Evolutionary conservation across 2,113 vertebrate species (phyloP), one percentile per base, ranked within the genome.

Genomic region (Ornithorhynchus anatinus): DNA sequence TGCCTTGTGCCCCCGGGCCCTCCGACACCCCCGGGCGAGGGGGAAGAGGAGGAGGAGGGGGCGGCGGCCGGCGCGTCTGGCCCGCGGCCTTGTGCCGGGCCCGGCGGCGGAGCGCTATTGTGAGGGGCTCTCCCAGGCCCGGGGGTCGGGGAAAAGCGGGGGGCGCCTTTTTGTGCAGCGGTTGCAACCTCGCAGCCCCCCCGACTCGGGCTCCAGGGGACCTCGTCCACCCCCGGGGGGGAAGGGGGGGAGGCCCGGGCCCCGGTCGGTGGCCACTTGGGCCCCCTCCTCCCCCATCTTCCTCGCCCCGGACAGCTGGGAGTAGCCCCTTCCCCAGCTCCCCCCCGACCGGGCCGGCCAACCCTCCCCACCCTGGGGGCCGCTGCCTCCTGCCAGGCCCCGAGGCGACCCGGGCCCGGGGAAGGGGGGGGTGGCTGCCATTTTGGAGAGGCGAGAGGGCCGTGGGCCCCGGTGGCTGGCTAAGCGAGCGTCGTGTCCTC

Each of bases 371-470:
- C 23, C 62, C 63, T 19, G 83, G 70, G 59, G 81, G 80, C 72
- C 81, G 54, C 48, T 58, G 56, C n/a, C n/a, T n/a, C n/a, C 73
- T 45, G 64, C 54, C 60, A 80, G 64, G 64, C 74, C 44, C 52
- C 38, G 27, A 81, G 75, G 78, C 82, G 79, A 73, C 70, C n/a
- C 59, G 71, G 85, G 82, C 82, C 77, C 78, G 69, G 57, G 66
- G 35, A n/a, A n/a, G n/a, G 67, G 73, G 70, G n/a, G 67, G 73
- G 70, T 88, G 90, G 89, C 92, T 94, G 90, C 92, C 92, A 92
- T 94, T 89, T 93, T 94, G 91, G 80, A 77, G 75, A 73, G 80
- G 58, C 69, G 66, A 66, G 52, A 53, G 67, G 44, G 68, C 63
- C 59, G 51, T 58, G 56, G 75, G 59, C 50, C 31, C 33, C 66